A percentile compares a stretch with the other conserved stretches of the same genome.
These are phyloP conservation scores for Sebastes jordani DNA, from an alignment of 2,797 vertebrate genomes.

Conservation along the genomic window DNA sequence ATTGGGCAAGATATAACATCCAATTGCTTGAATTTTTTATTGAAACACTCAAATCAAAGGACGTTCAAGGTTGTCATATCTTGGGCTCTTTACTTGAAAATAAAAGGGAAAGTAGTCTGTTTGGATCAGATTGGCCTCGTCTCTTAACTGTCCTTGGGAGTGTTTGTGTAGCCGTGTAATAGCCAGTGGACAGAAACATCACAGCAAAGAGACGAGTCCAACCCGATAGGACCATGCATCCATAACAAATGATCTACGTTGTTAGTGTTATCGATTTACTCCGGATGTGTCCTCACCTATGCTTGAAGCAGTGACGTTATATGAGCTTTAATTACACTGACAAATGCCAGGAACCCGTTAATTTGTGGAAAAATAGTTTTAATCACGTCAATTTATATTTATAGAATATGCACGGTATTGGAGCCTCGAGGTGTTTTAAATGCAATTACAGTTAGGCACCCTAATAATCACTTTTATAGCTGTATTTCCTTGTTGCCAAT, in stretches of 20 bases:
- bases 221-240: not conserved
- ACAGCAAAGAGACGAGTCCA: not conserved
- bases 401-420: constrained; percentile 5
- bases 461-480: constrained; percentile 20
- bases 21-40: not conserved
- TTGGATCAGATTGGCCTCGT: not conserved
- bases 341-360: constrained; percentile 25
- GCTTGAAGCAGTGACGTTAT: constrained; percentile 4
- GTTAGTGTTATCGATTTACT: constrained; percentile 10
- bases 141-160: not conserved
- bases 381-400: constrained; percentile 42
- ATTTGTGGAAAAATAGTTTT: constrained; percentile 42
- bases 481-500: constrained; percentile 6
- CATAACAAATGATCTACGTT: constrained; percentile 7
- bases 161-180: not conserved
- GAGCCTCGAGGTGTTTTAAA: constrained; percentile 32
- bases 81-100: not conserved
- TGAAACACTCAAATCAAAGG: not conserved
- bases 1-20: not conserved
- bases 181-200: not conserved
- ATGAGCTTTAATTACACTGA: constrained; percentile 35
- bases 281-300: constrained; percentile 16
- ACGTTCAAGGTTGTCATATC: not conserved
- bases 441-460: constrained; percentile 19
- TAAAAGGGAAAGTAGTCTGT: not conserved